Evolutionary conservation across 2,888 invertebrate species (phyloP).

Genomic region (Cotesia congregata): DNA sequence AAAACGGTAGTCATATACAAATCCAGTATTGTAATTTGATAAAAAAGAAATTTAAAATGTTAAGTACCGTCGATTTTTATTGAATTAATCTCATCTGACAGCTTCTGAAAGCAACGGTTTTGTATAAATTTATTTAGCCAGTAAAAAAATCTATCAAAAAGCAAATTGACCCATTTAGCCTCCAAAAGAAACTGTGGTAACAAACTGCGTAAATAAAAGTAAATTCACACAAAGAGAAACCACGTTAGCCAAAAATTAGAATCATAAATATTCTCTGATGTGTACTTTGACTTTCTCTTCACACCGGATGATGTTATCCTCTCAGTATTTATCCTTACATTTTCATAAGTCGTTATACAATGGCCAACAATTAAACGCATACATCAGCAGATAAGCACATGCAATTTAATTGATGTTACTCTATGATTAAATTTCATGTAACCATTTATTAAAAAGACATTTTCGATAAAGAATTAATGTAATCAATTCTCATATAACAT

Average conservation of each 20-base stretch:
- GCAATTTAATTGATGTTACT: not conserved
- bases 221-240: slow-evolving; percentile 1
- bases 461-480: not conserved
- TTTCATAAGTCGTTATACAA: not conserved
- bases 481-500: not conserved
- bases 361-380: not conserved
- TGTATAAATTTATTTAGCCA: not conserved
- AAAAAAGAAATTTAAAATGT: too few relatives aligned
- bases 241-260: slow-evolving; percentile 12
- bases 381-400: not conserved
- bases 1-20: too few relatives aligned
- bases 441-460: not conserved
- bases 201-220: not conserved
- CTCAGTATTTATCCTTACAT: not conserved
- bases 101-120: not conserved
- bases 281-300: slow-evolving; percentile 21
- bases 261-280: slow-evolving; percentile 7
- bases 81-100: not conserved
- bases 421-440: not conserved
- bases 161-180: not conserved
- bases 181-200: not conserved
- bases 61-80: too few relatives aligned
- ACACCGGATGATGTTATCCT: slow-evolving; percentile 15
- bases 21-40: too few relatives aligned
- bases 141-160: not conserved